phyloP scores from a whole-genome alignment of 1,140 invertebrate species.

The Drosophila littoralis region DNA sequence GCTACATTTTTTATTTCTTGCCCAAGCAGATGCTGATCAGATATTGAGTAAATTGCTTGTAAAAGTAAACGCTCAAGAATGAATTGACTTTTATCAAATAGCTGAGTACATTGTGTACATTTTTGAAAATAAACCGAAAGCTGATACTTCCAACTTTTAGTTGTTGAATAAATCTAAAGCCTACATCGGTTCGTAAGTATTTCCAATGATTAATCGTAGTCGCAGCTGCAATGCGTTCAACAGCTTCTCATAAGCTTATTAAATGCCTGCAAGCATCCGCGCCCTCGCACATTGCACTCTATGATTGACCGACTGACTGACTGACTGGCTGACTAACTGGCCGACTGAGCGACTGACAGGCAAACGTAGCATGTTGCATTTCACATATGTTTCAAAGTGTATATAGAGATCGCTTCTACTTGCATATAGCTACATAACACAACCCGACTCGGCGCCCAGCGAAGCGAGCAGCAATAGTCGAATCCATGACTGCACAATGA shows the following conservation, averaged over 20 bases:
- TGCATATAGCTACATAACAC: neutral
- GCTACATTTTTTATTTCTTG: too few species aligned
- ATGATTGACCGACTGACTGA: constrained; percentile 25
- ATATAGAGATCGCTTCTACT: neutral
- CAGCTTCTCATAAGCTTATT: neutral
- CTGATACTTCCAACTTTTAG: too few species aligned
- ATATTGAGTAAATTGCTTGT: too few species aligned
- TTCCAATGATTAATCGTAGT: constrained; percentile 12
- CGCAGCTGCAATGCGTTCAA: constrained; percentile 6
- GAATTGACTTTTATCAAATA: too few species aligned
- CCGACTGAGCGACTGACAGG: constrained; percentile 40
- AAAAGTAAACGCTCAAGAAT: too few species aligned
- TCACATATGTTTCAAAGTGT: constrained; percentile 19
- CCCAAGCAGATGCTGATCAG: too few species aligned
- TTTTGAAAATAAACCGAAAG: too few species aligned
- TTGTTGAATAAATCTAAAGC: too few species aligned
- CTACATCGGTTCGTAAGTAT: neutral
- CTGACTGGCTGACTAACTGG: constrained; percentile 21
- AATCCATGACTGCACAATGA: constrained; percentile 66
- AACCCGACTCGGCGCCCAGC: constrained; percentile 29
- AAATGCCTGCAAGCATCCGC: neutral
- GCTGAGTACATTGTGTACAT: too few species aligned
- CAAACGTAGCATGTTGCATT: constrained; percentile 53
- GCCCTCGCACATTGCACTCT: neutral
- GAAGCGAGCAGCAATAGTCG: constrained; percentile 64